phyloP scores from a whole-genome alignment of 1,140 invertebrate species.

The Teleogryllus occipitalis region DNA sequence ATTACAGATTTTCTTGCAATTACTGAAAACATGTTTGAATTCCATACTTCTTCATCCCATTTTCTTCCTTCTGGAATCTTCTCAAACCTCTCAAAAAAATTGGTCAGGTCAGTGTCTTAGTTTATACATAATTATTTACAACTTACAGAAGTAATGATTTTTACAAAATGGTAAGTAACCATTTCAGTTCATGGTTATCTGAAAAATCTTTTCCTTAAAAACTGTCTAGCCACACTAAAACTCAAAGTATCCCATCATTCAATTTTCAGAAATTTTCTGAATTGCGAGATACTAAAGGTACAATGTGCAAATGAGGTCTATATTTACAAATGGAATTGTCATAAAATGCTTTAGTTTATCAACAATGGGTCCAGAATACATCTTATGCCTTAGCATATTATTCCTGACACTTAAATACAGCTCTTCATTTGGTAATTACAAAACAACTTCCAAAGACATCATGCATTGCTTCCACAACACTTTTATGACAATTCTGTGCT shows the following conservation, averaged over 20 bases:
- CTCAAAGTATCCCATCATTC: neutral
- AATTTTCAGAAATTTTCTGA: neutral
- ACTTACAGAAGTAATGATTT: neutral
- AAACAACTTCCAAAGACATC: too few relatives aligned
- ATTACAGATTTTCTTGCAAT: neutral
- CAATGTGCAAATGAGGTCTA: neutral
- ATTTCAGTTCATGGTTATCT: neutral
- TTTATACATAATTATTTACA: neutral
- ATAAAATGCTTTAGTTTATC: too few relatives aligned
- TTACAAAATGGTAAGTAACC: neutral
- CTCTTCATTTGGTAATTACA: too few relatives aligned
- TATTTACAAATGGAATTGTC: neutral
- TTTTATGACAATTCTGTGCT: too few relatives aligned
- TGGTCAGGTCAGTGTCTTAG: neutral
- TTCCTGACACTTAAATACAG: too few relatives aligned
- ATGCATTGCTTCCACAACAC: too few relatives aligned
- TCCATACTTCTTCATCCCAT: too few relatives aligned
- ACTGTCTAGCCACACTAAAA: neutral
- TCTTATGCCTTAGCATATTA: too few relatives aligned
- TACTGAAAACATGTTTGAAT: neutral
- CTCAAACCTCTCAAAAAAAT: neutral
- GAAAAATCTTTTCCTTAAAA: neutral
- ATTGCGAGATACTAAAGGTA: neutral
- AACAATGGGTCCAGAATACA: too few relatives aligned
- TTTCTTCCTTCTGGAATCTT: neutral